Percentiles rank a stretch among this genome's conserved stretches.
Evolutionary conservation across 1,140 invertebrate genomes (phyloP).

Genomic region (Globodera ellingtonae): DNA sequence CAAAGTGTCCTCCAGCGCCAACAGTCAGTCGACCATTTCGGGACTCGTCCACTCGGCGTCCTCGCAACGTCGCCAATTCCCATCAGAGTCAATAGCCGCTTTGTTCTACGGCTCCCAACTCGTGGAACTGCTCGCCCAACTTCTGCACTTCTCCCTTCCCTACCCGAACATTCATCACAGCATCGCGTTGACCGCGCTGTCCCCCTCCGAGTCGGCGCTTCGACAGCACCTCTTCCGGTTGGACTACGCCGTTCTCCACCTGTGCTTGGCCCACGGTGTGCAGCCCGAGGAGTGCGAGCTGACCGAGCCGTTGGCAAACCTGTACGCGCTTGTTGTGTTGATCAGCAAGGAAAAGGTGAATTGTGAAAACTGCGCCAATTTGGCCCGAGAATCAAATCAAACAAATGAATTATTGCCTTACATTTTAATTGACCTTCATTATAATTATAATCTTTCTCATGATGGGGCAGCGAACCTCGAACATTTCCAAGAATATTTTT

Average conservation of each 20-base stretch:
- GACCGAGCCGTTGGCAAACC: constrained; percentile 19
- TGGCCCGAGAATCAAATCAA: too few species aligned
- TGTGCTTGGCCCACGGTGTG: constrained; percentile 17
- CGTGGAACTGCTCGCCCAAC: constrained; percentile 3
- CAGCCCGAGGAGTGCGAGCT: constrained; percentile 18
- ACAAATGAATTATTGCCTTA: too few species aligned
- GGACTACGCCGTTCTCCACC: constrained; percentile 14
- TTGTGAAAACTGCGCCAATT: neutral
- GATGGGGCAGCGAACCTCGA: too few species aligned
- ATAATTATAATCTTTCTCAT: too few species aligned
- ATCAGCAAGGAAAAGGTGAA: constrained; percentile 19
- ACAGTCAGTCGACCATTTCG: constrained; percentile 1
- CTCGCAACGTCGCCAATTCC: neutral
- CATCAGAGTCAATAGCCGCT: constrained; percentile 18
- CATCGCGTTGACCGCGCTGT: constrained; percentile 6
- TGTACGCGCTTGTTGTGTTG: constrained; percentile 14
- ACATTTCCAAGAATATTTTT: too few species aligned
- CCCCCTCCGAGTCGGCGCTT: constrained; percentile 3
- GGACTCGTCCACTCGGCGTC: neutral
- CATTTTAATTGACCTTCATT: too few species aligned
- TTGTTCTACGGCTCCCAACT: constrained; percentile 25
- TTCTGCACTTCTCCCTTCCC: constrained; percentile 29
- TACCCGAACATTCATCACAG: constrained; percentile 19
- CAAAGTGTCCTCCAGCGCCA: neutral
- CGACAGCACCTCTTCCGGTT: constrained; percentile 19